Evolutionary conservation across 1,140 invertebrate genomes (phyloP), one percentile per base, ranked within the genome.

Genomic region (Sogatella furcifera): DNA sequence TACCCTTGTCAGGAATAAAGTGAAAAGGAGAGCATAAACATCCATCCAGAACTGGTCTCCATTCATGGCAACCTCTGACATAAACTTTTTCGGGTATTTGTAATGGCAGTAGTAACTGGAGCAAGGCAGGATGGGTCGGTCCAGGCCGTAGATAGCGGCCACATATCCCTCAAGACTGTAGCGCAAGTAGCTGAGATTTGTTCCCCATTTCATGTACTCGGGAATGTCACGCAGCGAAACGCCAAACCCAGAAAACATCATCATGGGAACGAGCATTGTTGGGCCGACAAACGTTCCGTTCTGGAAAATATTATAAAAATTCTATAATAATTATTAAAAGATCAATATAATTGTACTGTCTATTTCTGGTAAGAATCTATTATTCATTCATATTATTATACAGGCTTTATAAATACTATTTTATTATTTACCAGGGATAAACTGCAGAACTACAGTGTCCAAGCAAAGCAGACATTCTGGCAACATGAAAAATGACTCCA

Each of bases 171-270:
- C 92, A n/a, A 95, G 78, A 5, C 88, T 88, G 69, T 92, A 96
- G 67, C 91, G 78, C 21, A 95, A 74, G 69, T 92, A 95, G 15
- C 90, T 93, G 46, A 93, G 74, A 67, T 94, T 89, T 24, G 85
- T 91, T 0, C 93, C 86, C 90, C 91, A 95, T 67, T 86, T 81
- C 0, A 96, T 73, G 69, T 93, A 92, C 0, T 68, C 64, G 0
- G 92, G 92, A 68, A 90, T 73, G 72, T 91, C 88, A 0, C 80
- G 71, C 6, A 90, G 70, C 0, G 84, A 83, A 0, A 91, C 88
- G 0, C 88, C 88, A 67, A 90, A 91, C 24, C 88, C 88, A 55
- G 87, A 84, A 65, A 90, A 90, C 88, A 91, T 90, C 89, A 91
- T 91, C 80, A 90, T 82, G 8, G 87, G 86, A 15, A 90, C 86